A percentile compares a stretch with the other conserved stretches of the same genome.
Conservation (phyloP, 2,888 invertebrate genomes). For the Sesia apiformis region DNA sequence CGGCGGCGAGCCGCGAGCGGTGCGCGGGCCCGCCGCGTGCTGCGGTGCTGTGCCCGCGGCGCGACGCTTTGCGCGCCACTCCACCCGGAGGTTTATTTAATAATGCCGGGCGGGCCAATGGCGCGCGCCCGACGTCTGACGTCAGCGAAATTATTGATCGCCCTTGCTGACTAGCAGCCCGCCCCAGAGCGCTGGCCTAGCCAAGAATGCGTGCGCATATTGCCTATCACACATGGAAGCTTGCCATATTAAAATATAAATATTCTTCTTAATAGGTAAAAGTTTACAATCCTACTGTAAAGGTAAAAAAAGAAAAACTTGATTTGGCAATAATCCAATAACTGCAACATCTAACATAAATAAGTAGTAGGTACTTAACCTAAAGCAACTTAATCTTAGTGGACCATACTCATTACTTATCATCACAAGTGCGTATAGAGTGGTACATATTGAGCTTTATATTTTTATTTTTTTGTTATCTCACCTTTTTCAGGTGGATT, state of each 20-base stretch:
- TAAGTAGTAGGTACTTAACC: neutral
- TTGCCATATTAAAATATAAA: slow-evolving; percentile 3
- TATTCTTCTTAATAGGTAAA: neutral
- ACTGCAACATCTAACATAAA: neutral
- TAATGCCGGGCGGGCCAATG: slow-evolving; percentile 66
- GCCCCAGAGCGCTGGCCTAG: neutral
- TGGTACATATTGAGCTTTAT: too few species aligned
- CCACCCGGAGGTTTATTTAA: slow-evolving; percentile 62
- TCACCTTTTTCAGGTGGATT: too few species aligned
- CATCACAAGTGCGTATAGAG: too few species aligned
- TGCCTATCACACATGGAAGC: neutral
- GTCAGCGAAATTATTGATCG: slow-evolving; percentile 65
- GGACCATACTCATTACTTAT: too few species aligned
- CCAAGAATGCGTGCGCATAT: neutral
- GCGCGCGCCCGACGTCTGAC: slow-evolving; percentile 64
- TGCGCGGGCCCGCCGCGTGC: slow-evolving; percentile 62
- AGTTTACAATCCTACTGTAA: neutral
- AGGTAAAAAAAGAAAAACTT: neutral
- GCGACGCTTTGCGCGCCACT: slow-evolving; percentile 57
- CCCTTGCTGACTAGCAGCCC: slow-evolving; percentile 2
- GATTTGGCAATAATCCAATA: neutral
- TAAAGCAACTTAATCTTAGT: too few species aligned
- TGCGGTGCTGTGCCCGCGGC: slow-evolving; percentile 70
- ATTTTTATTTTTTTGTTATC: too few species aligned
- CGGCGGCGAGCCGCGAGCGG: slow-evolving; percentile 44